Evolutionary conservation across 2,888 invertebrate genomes (phyloP).

Genomic region (Ferdinandea cuprea): DNA sequence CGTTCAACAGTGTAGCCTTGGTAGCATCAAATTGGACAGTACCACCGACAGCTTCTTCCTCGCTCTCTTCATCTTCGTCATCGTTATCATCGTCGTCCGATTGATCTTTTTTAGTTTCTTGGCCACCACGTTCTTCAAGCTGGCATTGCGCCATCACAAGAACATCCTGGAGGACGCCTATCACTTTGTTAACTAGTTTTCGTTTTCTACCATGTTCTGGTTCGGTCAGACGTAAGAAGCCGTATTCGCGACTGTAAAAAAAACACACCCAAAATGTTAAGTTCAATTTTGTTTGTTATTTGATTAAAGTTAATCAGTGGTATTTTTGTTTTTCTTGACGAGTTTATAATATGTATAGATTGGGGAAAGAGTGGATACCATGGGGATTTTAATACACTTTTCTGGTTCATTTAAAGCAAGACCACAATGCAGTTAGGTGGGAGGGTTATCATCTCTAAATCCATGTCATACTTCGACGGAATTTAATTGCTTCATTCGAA

Average conservation of each 20-base stretch:
- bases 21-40: constrained; percentile 77
- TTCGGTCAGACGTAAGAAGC: constrained; percentile 92
- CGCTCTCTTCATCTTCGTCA: constrained; percentile 79
- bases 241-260: constrained; percentile 94
- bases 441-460: no score
- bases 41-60: constrained; percentile 76
- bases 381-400: no score
- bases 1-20: constrained; percentile 77
- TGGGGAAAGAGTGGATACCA: no score
- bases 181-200: constrained; percentile 91
- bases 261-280: constrained; percentile 39
- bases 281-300: no score
- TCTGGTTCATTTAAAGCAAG: no score
- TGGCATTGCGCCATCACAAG: constrained; percentile 90
- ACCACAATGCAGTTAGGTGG: no score
- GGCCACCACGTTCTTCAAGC: constrained; percentile 80
- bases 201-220: constrained; percentile 92
- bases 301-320: no score
- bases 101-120: constrained; percentile 46
- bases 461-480: no score
- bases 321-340: no score
- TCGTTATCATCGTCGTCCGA: constrained; percentile 79
- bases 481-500: no score
- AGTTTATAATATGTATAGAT: no score
- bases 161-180: constrained; percentile 93